Conservation (phyloP, 1,140 invertebrate genomes). For the Lasioglossum baleicum region DNA sequence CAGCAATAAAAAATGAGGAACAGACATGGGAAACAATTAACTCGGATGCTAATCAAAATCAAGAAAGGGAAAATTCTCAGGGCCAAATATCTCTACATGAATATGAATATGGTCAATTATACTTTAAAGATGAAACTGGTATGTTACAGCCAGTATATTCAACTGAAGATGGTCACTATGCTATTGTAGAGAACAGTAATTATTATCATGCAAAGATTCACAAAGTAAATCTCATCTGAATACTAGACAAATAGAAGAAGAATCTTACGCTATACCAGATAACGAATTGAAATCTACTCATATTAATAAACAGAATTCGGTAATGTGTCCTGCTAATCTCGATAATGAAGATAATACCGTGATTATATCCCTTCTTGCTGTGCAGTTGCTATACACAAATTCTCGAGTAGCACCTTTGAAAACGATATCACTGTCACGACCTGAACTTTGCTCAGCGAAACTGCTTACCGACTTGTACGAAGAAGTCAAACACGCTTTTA, state of each 20-base stretch:
- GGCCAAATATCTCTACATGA: conserved; percentile 78
- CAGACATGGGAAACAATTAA: conserved; percentile 69
- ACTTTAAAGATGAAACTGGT: conserved; percentile 77
- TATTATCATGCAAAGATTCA: conserved; percentile 67
- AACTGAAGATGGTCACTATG: conserved; percentile 77
- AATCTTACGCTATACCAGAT: conserved; percentile 66
- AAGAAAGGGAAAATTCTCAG: conserved; percentile 71
- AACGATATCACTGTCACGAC: not conserved
- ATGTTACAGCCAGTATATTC: conserved; percentile 75
- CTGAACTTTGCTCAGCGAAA: not conserved
- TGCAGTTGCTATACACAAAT: no score
- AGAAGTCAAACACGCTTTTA: not conserved
- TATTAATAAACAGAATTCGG: conserved; percentile 58
- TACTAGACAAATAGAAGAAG: conserved; percentile 58
- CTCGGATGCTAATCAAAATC: conserved; percentile 56
- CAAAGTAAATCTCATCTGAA: conserved; percentile 57
- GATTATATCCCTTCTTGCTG: no score
- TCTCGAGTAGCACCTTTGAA: no score
- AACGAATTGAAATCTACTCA: conserved; percentile 58
- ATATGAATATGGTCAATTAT: conserved; percentile 77
- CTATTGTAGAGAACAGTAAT: conserved; percentile 71
- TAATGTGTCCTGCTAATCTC: no score
- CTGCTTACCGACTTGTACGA: not conserved
- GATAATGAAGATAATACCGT: no score
- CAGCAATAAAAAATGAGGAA: conserved; percentile 65